Conservation (phyloP, 92 coral and sea anemone genomes). For the Porites evermanni region DNA sequence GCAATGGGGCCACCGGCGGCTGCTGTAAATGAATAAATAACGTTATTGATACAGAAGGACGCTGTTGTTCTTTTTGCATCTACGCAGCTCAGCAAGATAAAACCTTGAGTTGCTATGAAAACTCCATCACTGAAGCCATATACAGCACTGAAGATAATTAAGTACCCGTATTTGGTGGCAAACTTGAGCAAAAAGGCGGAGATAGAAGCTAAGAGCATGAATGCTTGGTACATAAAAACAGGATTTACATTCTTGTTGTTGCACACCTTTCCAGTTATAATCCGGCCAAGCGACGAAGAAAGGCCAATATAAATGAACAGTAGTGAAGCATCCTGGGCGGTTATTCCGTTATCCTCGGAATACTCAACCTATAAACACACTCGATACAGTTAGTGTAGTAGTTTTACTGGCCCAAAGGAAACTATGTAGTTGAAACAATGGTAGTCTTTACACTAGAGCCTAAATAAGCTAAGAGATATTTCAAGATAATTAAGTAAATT, state of each 20-base stretch:
- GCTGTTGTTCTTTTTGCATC: slow-evolving; percentile 11
- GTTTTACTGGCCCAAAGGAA: too few relatives aligned
- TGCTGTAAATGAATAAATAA: neutral
- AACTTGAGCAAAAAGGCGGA: slow-evolving; percentile 6
- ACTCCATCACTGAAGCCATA: slow-evolving; percentile 37
- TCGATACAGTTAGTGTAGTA: neutral
- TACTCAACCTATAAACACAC: neutral
- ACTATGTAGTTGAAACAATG: neutral
- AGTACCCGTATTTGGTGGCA: slow-evolving; percentile 13
- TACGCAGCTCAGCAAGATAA: slow-evolving; percentile 7
- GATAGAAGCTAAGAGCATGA: neutral
- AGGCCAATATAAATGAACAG: slow-evolving; percentile 22
- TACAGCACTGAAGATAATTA: slow-evolving; percentile 1
- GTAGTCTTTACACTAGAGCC: neutral
- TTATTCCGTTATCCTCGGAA: slow-evolving; percentile 26
- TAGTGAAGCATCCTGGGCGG: slow-evolving; percentile 11
- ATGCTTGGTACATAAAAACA: neutral
- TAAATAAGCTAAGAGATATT: too few relatives aligned
- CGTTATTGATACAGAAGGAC: slow-evolving; percentile 4
- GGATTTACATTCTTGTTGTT: slow-evolving; percentile 4
- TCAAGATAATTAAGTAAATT: too few relatives aligned
- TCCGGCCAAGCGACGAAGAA: slow-evolving; percentile 20
- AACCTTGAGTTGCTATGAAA: neutral
- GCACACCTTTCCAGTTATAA: slow-evolving; percentile 18
- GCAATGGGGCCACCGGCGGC: slow-evolving; percentile 24